Conservation (phyloP, 1,140 invertebrate species). For the Diorhabda carinulata region DNA sequence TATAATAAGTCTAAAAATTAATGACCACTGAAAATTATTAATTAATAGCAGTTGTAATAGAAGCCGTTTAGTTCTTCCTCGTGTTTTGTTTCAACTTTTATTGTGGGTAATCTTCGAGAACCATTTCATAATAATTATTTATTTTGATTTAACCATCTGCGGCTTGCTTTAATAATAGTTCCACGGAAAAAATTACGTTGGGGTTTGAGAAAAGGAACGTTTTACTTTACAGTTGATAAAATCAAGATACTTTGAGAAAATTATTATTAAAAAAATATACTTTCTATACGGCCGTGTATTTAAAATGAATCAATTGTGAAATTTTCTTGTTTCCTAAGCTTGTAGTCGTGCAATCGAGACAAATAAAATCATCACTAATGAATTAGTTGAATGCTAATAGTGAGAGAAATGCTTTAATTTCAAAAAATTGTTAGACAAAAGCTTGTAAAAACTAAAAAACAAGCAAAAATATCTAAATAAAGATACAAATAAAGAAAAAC, state of each 20-base stretch:
- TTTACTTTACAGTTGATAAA: background rate
- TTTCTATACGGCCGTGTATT: no score
- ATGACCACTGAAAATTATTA: background rate
- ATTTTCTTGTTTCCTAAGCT: no score
- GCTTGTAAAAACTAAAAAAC: no score
- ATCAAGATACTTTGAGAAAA: background rate
- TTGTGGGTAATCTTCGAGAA: background rate
- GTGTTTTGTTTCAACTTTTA: slow-evolving; percentile 1
- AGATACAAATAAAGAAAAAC: no score
- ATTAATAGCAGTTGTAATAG: background rate
- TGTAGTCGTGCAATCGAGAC: no score
- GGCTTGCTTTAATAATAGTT: background rate
- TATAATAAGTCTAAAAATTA: background rate
- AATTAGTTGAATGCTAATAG: no score
- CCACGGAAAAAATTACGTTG: background rate
- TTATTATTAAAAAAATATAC: background rate
- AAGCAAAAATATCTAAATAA: no score
- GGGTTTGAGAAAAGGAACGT: background rate
- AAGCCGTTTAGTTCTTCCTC: background rate
- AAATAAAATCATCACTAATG: no score
- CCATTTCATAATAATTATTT: slow-evolving; percentile 3
- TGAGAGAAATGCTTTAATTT: no score
- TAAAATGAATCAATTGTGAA: no score
- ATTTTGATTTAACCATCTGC: background rate
- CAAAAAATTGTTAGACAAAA: no score